Conservation (phyloP, 2,113 vertebrate genomes). For the Rissa tridactyla region DNA sequence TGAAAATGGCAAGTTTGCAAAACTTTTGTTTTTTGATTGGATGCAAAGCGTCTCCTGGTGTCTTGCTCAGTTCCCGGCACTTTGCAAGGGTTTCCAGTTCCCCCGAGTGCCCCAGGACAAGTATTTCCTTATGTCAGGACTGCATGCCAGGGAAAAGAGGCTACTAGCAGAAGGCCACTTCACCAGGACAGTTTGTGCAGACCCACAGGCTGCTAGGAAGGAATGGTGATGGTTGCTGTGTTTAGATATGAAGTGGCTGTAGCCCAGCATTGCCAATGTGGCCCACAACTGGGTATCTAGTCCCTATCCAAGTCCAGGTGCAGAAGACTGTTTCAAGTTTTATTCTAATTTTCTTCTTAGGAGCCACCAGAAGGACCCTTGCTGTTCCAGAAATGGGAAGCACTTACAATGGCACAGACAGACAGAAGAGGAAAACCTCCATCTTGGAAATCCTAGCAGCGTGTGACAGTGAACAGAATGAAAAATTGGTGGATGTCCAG, state of each 20-base stretch:
- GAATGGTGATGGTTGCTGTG: background rate
- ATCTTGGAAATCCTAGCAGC: background rate
- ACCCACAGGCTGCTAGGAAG: background rate
- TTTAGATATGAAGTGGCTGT: background rate
- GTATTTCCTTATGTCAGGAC: background rate
- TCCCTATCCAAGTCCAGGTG: background rate
- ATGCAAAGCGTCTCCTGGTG: background rate
- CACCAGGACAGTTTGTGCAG: background rate
- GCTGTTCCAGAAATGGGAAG: background rate
- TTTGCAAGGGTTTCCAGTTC: background rate
- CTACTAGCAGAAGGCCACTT: background rate
- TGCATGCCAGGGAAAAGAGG: background rate
- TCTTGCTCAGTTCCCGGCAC: background rate
- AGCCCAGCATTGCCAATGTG: background rate
- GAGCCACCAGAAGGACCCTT: background rate
- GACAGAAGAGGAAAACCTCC: background rate
- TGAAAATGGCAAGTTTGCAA: background rate
- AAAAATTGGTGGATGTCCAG: background rate
- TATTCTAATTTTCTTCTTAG: background rate
- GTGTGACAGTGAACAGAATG: background rate
- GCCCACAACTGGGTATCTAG: background rate
- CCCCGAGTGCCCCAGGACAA: background rate
- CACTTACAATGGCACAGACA: background rate
- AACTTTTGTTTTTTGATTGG: background rate
- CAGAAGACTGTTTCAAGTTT: background rate